These are phyloP conservation scores for Stegostoma tigrinum DNA, from an alignment of 2,113 vertebrate genomes.

Conservation along the genomic window DNA sequence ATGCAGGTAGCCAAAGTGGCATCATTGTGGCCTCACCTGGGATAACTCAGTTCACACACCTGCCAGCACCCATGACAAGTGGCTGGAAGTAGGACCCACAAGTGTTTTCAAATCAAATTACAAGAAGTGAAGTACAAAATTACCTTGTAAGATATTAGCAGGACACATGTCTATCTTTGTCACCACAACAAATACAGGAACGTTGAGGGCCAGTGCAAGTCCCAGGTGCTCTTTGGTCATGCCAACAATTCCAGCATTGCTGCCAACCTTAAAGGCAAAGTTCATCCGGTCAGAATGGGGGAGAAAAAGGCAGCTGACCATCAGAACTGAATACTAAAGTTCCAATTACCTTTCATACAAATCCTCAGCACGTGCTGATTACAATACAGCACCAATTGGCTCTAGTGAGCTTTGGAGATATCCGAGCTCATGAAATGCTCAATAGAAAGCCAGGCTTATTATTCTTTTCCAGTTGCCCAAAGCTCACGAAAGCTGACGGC, in stretches of 20 bases:
- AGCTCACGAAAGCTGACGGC: too few relatives aligned
- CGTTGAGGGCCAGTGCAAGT: slow-evolving; percentile 87
- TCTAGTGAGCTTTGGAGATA: not conserved
- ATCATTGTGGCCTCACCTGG: not conserved
- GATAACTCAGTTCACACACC: not conserved
- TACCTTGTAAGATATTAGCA: slow-evolving; percentile 95
- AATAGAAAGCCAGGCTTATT: not conserved
- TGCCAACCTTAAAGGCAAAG: slow-evolving; percentile 72
- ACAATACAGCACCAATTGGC: not conserved
- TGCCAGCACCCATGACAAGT: not conserved
- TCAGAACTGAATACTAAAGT: not conserved
- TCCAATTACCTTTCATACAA: not conserved
- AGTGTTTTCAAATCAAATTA: not conserved
- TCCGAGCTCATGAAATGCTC: not conserved
- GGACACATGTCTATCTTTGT: slow-evolving; percentile 99
- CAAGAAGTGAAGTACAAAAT: slow-evolving; percentile 35
- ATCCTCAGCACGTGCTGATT: not conserved
- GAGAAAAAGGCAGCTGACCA: not conserved
- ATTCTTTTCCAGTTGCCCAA: not conserved
- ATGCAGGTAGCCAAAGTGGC: too few relatives aligned
- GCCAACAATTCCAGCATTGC: slow-evolving; percentile 94
- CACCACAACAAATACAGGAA: slow-evolving; percentile 95
- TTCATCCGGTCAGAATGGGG: not conserved
- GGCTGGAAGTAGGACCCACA: not conserved
- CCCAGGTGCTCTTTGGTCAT: slow-evolving; percentile 99